A percentile compares a stretch with the other conserved stretches of the same genome.
These are phyloP conservation scores for Daubentonia madagascariensis DNA, from an alignment of 2,113 vertebrate genomes.

Conservation along the genomic window DNA sequence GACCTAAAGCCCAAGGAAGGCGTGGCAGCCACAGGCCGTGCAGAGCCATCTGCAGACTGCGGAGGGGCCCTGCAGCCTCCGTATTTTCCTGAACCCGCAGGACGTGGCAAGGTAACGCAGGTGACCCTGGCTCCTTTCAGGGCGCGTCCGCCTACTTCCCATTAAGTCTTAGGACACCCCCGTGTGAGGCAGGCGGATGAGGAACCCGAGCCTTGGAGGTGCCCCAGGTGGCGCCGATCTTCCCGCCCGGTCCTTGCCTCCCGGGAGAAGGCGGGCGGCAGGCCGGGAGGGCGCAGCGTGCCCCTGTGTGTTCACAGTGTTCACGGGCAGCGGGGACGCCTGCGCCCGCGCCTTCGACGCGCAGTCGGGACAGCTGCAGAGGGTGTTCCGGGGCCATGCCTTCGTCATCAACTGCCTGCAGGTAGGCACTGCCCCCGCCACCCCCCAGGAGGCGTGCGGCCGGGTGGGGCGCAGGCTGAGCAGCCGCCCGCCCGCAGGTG, in stretches of 20 bases:
- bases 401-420: conserved; percentile 89
- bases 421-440: conserved; percentile 69
- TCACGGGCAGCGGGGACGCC: conserved; percentile 88
- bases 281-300: background rate
- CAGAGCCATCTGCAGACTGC: too few relatives aligned
- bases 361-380: conserved; percentile 83
- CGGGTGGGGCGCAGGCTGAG: background rate
- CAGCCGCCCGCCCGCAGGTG: conserved; percentile 76
- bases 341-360: conserved; percentile 87
- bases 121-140: background rate
- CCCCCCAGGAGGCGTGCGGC: background rate
- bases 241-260: background rate
- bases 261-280: background rate
- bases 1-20: background rate
- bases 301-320: conserved; percentile 80
- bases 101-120: fast-evolving
- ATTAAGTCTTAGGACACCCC: background rate
- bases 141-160: background rate
- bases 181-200: background rate
- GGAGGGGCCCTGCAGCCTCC: background rate
- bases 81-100: background rate
- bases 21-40: background rate
- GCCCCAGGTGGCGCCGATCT: fast-evolving
- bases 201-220: background rate
- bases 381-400: conserved; percentile 87